These are phyloP conservation scores for Lepidochitona cinerea DNA, from an alignment of 2,888 invertebrate genomes.

Conservation along the genomic window DNA sequence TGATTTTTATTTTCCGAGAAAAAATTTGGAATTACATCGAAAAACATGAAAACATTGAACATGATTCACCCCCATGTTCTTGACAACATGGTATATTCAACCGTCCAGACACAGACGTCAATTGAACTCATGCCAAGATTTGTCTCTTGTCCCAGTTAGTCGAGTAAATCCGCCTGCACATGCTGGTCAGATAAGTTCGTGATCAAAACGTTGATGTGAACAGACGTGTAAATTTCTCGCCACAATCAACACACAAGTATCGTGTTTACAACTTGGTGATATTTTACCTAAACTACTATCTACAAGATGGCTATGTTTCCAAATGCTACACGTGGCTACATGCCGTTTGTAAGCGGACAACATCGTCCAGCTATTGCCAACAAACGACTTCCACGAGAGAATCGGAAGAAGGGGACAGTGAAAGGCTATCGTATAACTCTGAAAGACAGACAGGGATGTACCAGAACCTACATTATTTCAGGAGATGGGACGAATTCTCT, in stretches of 20 bases:
- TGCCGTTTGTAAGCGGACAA: slow-evolving; percentile 61
- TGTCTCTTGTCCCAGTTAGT: slow-evolving; percentile 48
- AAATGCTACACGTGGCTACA: slow-evolving; percentile 61
- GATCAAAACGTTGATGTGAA: background rate
- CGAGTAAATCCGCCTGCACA: slow-evolving; percentile 1
- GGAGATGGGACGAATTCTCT: slow-evolving; percentile 57
- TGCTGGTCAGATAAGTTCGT: background rate
- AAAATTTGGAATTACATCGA: background rate
- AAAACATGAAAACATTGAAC: slow-evolving; percentile 1
- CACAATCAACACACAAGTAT: background rate
- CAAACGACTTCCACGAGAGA: slow-evolving; percentile 39
- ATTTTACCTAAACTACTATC: background rate
- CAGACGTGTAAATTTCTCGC: background rate
- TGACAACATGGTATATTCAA: slow-evolving; percentile 17
- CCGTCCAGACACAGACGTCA: slow-evolving; percentile 49
- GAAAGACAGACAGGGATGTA: slow-evolving; percentile 56
- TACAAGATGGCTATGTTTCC: slow-evolving; percentile 62
- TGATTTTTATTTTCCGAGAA: no score
- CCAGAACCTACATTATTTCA: slow-evolving; percentile 60
- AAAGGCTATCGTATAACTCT: slow-evolving; percentile 62
- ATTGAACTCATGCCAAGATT: slow-evolving; percentile 55
- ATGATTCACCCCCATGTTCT: background rate
- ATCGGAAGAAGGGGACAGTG: slow-evolving; percentile 45
- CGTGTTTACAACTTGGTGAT: background rate
- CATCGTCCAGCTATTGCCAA: slow-evolving; percentile 39